These are phyloP conservation scores for Momotus momota DNA, from an alignment of 2,797 vertebrate species.

Conservation along the genomic window DNA sequence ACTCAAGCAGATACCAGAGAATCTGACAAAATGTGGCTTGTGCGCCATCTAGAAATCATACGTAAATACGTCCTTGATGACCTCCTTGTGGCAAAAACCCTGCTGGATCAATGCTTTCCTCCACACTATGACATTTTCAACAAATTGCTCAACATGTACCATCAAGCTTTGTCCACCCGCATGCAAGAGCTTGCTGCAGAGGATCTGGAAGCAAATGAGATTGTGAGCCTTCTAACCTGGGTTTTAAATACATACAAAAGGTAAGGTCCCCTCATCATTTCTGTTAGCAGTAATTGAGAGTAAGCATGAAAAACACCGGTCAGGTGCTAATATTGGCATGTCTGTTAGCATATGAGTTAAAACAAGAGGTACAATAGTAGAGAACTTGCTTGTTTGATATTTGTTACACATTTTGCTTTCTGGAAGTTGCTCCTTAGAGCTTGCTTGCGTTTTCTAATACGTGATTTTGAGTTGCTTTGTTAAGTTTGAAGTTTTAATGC, in stretches of 20 bases:
- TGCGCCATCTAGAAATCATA: conserved; percentile 94
- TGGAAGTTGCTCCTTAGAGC: neutral
- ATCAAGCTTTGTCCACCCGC: conserved; percentile 86
- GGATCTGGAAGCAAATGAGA: conserved; percentile 95
- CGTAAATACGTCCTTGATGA: conserved; percentile 94
- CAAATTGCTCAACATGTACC: conserved; percentile 89
- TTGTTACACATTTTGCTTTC: neutral
- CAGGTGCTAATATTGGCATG: neutral
- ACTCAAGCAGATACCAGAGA: conserved; percentile 92
- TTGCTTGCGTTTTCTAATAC: neutral
- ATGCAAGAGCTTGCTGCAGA: conserved; percentile 92
- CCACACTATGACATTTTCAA: conserved; percentile 92
- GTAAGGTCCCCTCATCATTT: conserved; percentile 68
- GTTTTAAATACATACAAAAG: conserved; percentile 96
- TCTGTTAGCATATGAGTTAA: neutral
- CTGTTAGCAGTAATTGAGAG: neutral
- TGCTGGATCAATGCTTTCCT: conserved; percentile 95
- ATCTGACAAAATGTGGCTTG: conserved; percentile 98
- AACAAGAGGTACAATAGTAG: neutral
- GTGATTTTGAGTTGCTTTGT: neutral
- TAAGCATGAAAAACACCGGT: neutral
- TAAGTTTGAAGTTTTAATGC: neutral
- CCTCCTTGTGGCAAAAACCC: conserved; percentile 90
- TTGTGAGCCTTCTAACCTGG: conserved; percentile 94
- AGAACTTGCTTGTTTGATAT: neutral